phyloP scores from a whole-genome alignment of 2,113 vertebrate species.

The Actenoides hombroni region DNA sequence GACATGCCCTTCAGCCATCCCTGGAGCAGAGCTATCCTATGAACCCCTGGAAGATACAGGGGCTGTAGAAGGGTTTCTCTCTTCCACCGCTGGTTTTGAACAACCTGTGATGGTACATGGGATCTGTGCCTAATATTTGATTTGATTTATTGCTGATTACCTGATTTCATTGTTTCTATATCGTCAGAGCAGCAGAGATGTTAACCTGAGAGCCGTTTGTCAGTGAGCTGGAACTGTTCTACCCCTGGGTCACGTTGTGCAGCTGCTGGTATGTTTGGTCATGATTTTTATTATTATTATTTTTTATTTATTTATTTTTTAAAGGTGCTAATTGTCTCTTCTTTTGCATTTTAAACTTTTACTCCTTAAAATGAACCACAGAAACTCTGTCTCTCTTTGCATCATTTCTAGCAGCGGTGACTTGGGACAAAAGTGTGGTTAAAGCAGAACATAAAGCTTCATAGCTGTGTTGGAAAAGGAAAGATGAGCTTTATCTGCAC shows the following conservation, averaged over 20 bases:
- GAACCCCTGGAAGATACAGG: not conserved
- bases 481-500: not conserved
- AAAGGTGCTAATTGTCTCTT: not conserved
- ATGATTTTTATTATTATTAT: not conserved
- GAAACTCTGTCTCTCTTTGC: not conserved
- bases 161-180: not conserved
- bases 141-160: not conserved
- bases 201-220: not conserved
- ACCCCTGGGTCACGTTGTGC: too few species aligned
- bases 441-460: not conserved
- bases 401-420: not conserved
- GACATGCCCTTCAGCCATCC: rapidly evolving
- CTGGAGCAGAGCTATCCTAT: not conserved
- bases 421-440: not conserved
- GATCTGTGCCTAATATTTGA: not conserved
- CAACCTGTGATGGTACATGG: not conserved
- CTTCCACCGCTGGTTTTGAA: not conserved
- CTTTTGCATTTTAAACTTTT: not conserved
- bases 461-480: not conserved
- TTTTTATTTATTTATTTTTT: too few species aligned
- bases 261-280: not conserved
- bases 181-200: not conserved
- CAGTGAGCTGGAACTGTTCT: not conserved
- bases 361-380: not conserved
- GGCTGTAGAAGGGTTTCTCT: not conserved